A percentile compares a stretch with the other conserved stretches of the same genome.
These are phyloP conservation scores for Drosophila parvula DNA, from an alignment of 1,140 invertebrate genomes.

Conservation along the genomic window DNA sequence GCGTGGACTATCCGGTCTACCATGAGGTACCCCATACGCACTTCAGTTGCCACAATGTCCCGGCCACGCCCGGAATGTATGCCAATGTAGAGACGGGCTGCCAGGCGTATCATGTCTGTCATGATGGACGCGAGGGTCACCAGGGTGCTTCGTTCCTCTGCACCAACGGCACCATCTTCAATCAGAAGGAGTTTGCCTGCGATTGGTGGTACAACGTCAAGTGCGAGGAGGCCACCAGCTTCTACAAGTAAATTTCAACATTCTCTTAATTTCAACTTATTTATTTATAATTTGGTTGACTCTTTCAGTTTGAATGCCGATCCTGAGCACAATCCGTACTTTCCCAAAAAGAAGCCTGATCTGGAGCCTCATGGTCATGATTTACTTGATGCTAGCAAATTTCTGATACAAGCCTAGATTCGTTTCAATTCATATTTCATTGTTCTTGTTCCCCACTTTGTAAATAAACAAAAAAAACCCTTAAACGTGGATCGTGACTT, in stretches of 20 bases:
- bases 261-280: constrained; percentile 37
- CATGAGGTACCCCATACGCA: constrained; percentile 90
- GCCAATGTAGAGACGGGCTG: constrained; percentile 94
- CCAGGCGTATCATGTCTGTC: constrained; percentile 94
- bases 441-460: constrained; percentile 74
- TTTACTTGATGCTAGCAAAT: constrained; percentile 56
- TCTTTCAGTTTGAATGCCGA: constrained; percentile 90
- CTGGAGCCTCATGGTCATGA: constrained; percentile 46
- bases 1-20: constrained; percentile 91
- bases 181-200: constrained; percentile 93
- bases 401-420: constrained; percentile 83
- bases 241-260: constrained; percentile 67
- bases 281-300: not conserved
- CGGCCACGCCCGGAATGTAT: constrained; percentile 92
- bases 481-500: not conserved
- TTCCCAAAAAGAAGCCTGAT: constrained; percentile 88
- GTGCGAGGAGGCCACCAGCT: constrained; percentile 87
- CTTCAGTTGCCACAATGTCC: constrained; percentile 91
- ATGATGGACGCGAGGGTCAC: constrained; percentile 91
- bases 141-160: constrained; percentile 93
- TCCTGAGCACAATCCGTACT: constrained; percentile 91
- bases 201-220: constrained; percentile 98
- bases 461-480: constrained; percentile 11
- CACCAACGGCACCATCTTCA: constrained; percentile 94
- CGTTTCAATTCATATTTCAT: constrained; percentile 4